Percentiles rank a stretch among this genome's conserved stretches.
Evolutionary conservation across 2,888 invertebrate genomes (phyloP).

Genomic region (Leptothorax acervorum): DNA sequence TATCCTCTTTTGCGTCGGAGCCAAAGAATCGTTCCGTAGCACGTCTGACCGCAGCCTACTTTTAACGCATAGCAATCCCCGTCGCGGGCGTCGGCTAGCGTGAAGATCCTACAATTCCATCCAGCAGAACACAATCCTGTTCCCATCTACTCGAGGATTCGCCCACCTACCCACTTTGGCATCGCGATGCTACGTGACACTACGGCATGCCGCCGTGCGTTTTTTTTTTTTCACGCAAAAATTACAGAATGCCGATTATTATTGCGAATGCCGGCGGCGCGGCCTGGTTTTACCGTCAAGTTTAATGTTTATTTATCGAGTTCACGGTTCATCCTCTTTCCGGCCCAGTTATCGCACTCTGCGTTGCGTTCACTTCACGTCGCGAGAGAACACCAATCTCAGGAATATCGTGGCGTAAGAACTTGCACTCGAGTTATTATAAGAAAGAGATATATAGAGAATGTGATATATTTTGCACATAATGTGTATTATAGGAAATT

Average conservation of each 20-base stretch:
- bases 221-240: neutral
- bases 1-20: neutral
- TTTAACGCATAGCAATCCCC: constrained; percentile 42
- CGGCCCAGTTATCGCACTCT: constrained; percentile 79
- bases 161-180: neutral
- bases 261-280: constrained; percentile 64
- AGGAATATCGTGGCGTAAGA: constrained; percentile 61
- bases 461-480: neutral
- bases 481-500: neutral
- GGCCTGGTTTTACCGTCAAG: constrained; percentile 71
- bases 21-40: constrained; percentile 8
- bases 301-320: constrained; percentile 81
- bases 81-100: constrained; percentile 45
- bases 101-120: constrained; percentile 51
- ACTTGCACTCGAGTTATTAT: neutral
- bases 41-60: constrained; percentile 44
- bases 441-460: neutral
- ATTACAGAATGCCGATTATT: constrained; percentile 57
- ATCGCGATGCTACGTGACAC: neutral
- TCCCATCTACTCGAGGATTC: constrained; percentile 5
- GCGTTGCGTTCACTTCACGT: constrained; percentile 1
- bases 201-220: neutral
- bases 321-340: constrained; percentile 81
- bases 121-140: constrained; percentile 50
- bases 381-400: constrained; percentile 61